These are phyloP conservation scores for Aradophagus sp. DNA, from an alignment of 1,140 invertebrate genomes.

Conservation along the genomic window DNA sequence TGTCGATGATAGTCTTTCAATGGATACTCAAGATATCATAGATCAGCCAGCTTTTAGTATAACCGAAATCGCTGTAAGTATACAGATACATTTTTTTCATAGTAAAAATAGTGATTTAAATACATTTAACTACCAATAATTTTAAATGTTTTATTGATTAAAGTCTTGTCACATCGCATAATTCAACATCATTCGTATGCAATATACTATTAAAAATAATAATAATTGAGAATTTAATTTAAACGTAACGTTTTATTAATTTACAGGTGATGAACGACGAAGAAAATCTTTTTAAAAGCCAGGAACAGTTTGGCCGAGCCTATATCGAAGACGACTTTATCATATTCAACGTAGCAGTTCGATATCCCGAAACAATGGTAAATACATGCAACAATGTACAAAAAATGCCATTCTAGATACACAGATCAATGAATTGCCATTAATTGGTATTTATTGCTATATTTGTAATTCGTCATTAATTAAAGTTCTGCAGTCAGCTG, in stretches of 20 bases:
- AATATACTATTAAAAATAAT: too few species aligned
- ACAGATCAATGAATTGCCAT: conserved; percentile 66
- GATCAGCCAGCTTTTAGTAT: conserved; percentile 75
- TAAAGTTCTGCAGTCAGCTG: conserved; percentile 5
- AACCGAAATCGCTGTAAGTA: conserved; percentile 75
- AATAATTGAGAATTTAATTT: not conserved
- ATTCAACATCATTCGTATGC: too few species aligned
- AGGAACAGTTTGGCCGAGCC: conserved; percentile 88
- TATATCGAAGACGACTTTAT: conserved; percentile 85
- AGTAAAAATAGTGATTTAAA: too few species aligned
- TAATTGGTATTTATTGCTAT: conserved; percentile 70
- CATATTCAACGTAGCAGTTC: conserved; percentile 86
- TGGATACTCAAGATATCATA: conserved; percentile 76
- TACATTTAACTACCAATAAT: too few species aligned
- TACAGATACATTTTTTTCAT: too few species aligned
- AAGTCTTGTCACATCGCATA: too few species aligned
- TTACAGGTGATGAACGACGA: conserved; percentile 78
- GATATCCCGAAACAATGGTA: conserved; percentile 83
- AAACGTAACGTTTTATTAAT: conserved; percentile 18
- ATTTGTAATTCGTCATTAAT: not conserved
- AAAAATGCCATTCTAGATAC: conserved; percentile 59
- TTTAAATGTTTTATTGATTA: too few species aligned
- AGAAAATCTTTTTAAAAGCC: conserved; percentile 79
- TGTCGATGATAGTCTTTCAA: conserved; percentile 76
- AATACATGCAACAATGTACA: conserved; percentile 52